Conservation (phyloP, 2,888 invertebrate genomes). For the Atherix ibis region DNA sequence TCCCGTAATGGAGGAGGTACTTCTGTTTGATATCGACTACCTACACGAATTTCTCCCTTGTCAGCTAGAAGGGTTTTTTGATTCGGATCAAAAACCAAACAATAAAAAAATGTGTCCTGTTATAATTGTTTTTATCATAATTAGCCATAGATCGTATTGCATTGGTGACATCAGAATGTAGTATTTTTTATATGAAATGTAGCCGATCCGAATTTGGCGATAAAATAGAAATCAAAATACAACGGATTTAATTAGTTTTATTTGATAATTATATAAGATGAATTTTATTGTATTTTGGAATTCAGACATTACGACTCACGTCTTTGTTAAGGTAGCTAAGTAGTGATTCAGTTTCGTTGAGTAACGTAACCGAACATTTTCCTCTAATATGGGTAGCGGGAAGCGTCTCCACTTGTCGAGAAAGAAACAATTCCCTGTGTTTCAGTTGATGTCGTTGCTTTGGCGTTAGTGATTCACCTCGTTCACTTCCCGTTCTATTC, state of each 20-base stretch:
- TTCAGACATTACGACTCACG: conserved; percentile 34
- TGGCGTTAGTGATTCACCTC: conserved; percentile 50
- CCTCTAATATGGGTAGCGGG: conserved; percentile 98
- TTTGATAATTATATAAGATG: neutral
- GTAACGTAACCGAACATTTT: conserved; percentile 95
- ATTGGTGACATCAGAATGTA: conserved; percentile 1
- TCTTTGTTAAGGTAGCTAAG: conserved; percentile 93
- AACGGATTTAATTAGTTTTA: conserved; percentile 1
- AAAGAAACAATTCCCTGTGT: conserved; percentile 95
- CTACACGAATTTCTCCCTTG: conserved; percentile 87
- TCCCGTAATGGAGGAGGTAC: conserved; percentile 66
- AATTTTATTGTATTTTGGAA: neutral
- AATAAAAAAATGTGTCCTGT: conserved; percentile 98
- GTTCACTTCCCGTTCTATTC: conserved; percentile 27
- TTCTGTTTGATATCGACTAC: conserved; percentile 94
- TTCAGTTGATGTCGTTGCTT: conserved; percentile 91
- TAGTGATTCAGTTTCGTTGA: conserved; percentile 97
- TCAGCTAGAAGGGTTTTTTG: conserved; percentile 98
- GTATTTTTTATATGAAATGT: no score
- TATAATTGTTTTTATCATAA: conserved; percentile 25
- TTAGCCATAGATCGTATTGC: conserved; percentile 1
- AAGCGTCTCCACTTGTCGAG: conserved; percentile 92
- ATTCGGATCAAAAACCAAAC: conserved; percentile 97
- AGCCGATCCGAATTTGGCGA: no score
- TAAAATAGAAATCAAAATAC: no score